Percentiles rank a stretch among this genome's conserved stretches.
These are phyloP conservation scores for Drosophila lutescens DNA, from an alignment of 2,888 invertebrate species.

Conservation along the genomic window DNA sequence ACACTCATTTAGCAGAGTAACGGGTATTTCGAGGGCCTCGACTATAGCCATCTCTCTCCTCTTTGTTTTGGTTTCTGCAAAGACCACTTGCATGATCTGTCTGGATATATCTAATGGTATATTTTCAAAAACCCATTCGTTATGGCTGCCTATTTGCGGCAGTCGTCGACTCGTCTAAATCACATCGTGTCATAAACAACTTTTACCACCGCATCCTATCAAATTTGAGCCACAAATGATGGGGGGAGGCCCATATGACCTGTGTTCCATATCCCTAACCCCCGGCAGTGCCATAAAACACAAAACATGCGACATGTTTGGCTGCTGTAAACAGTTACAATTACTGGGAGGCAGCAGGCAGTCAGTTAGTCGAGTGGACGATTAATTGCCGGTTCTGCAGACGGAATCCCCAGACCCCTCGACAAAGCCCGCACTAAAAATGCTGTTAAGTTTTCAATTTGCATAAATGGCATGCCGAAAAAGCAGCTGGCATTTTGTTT, in stretches of 20 bases:
- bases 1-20: too few relatives aligned
- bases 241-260: neutral
- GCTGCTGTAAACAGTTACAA: slow-evolving; percentile 47
- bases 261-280: neutral
- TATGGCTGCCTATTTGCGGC: slow-evolving; percentile 9
- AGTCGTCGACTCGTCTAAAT: slow-evolving; percentile 9
- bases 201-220: slow-evolving; percentile 19
- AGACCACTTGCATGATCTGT: neutral
- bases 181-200: slow-evolving; percentile 33
- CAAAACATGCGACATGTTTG: slow-evolving; percentile 42
- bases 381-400: slow-evolving; percentile 42
- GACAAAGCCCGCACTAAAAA: slow-evolving; percentile 42
- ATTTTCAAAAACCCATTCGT: neutral
- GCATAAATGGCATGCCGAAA: slow-evolving; percentile 45
- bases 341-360: slow-evolving; percentile 27
- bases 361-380: slow-evolving; percentile 39
- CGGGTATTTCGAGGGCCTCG: too few relatives aligned
- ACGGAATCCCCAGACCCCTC: neutral
- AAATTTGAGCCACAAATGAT: slow-evolving; percentile 13
- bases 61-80: neutral
- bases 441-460: slow-evolving; percentile 57
- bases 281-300: slow-evolving; percentile 28
- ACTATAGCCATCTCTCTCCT: too few relatives aligned
- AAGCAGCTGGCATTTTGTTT: slow-evolving; percentile 47
- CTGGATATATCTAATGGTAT: neutral